Base-by-base conservation (phyloP, 2,888 invertebrate genomes). In the Drosophila peninsularis region DNA sequence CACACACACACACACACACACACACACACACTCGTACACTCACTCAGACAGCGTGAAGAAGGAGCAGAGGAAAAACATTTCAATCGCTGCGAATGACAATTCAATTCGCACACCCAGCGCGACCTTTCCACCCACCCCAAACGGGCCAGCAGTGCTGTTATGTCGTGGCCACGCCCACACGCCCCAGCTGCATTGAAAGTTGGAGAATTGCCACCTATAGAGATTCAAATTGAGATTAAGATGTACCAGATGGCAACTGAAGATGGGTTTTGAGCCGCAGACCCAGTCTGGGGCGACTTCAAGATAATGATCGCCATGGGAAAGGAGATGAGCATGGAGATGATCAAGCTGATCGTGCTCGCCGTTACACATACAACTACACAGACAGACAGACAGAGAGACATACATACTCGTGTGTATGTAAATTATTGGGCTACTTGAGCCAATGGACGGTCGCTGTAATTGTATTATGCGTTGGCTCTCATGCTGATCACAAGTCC, bases 381-480 rank as follows among this genome's bases (percentile, higher is more conserved):
- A 5, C 41, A 14, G 0, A 39, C 27, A 53, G 2, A 37, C 7
- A 37, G 0, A 30, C 17, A 39, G 2, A 30, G 4, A 27, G 1
- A 27, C 4, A 24, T 24, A 4, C 4, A 24, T 3, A 24, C 24
- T 24, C 24, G 24, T 24, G 24, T 30, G 30, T 41, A 41, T 53
- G 19, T 30, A 41, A 41, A 54, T 54, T 58, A 78, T 78, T 69
- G 78, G 79, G 56, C 74, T 67, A 73, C 76, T 78, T 79, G 74
- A 78, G 64, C 42, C 62, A 77, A 62, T 74, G 54, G 50, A 72
- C 54, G 60, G 45, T 21, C 27, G 5, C 56, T 57, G 52, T 64
- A 49, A 60, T 73, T 70, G 45, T 64, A 56, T 73, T 73, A 62
- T 56, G 73, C 56, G 56, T 60, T 68, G 24, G 37, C 37, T 64